Evolutionary conservation across 2,113 vertebrate genomes (phyloP).

Genomic region (Lates calcarifer): DNA sequence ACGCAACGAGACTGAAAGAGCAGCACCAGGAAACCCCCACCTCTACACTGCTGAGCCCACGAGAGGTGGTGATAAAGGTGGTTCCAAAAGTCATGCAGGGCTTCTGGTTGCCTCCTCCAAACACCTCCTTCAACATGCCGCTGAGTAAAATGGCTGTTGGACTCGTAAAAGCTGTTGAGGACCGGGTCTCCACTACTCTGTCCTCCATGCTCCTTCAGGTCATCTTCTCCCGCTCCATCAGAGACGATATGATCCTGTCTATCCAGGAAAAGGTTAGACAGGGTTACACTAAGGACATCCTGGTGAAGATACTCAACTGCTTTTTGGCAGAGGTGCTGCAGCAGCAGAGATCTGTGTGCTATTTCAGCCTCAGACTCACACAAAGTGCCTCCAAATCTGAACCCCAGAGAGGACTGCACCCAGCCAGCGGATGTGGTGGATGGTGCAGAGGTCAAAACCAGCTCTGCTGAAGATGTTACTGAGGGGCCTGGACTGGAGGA

Average conservation of each 20-base stretch:
- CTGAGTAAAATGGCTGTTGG: background rate
- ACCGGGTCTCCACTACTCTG: background rate
- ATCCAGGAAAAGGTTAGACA: constrained; percentile 1
- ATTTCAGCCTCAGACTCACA: background rate
- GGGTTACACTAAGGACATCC: background rate
- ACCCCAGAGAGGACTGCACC: no score
- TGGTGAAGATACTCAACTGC: background rate
- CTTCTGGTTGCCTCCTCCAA: background rate
- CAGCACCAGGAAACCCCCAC: background rate
- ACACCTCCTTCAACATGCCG: background rate
- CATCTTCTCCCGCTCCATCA: background rate
- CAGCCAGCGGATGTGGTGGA: no score
- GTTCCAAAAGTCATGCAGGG: background rate
- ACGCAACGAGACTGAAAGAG: background rate
- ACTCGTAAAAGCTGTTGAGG: background rate
- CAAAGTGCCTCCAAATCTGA: no score
- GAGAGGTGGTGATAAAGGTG: background rate
- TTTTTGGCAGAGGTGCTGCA: background rate
- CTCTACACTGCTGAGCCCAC: no score
- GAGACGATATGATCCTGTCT: background rate
- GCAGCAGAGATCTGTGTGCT: constrained; percentile 54
- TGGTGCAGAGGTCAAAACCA: no score
- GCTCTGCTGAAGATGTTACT: no score
- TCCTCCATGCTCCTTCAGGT: background rate
- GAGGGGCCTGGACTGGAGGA: no score